Evolutionary conservation across 53 echinoderm and acorn worm species (phyloP).

Genomic region (Luidia sarsii): DNA sequence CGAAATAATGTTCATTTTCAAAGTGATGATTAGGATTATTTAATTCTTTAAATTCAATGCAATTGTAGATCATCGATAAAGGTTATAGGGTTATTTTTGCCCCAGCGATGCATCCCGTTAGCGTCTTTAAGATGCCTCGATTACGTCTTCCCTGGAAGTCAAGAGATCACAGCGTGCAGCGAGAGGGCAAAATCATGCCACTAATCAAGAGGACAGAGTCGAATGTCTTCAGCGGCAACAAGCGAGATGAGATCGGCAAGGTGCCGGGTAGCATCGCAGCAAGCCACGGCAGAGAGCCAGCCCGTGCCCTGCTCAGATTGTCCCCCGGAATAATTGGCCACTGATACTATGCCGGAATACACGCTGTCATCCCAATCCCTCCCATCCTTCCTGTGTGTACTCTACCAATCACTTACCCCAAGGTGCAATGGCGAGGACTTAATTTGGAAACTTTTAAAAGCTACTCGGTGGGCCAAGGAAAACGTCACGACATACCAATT

Average conservation of each 20-base stretch:
- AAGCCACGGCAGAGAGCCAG: background rate
- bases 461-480: conserved; percentile 11
- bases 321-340: conserved; percentile 27
- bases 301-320: background rate
- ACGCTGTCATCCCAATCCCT: conserved; percentile 18
- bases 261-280: conserved; percentile 23
- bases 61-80: too few species aligned
- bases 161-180: conserved; percentile 37
- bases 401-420: background rate
- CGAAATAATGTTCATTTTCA: too few species aligned
- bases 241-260: conserved; percentile 36
- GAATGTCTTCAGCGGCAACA: conserved; percentile 16
- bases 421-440: conserved; percentile 23
- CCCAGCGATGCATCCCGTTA: too few species aligned
- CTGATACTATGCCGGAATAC: conserved; percentile 23
- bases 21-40: too few species aligned
- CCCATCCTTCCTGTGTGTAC: background rate
- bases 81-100: too few species aligned
- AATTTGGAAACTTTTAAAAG: conserved; percentile 55
- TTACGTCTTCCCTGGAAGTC: conserved; percentile 10
- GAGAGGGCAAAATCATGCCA: conserved; percentile 25
- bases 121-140: background rate
- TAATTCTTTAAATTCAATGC: too few species aligned
- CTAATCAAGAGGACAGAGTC: conserved; percentile 39
- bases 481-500: conserved; percentile 58